Base-by-base conservation (phyloP, 64 coral and sea anemone species). In the Actinia tenebrosa region DNA sequence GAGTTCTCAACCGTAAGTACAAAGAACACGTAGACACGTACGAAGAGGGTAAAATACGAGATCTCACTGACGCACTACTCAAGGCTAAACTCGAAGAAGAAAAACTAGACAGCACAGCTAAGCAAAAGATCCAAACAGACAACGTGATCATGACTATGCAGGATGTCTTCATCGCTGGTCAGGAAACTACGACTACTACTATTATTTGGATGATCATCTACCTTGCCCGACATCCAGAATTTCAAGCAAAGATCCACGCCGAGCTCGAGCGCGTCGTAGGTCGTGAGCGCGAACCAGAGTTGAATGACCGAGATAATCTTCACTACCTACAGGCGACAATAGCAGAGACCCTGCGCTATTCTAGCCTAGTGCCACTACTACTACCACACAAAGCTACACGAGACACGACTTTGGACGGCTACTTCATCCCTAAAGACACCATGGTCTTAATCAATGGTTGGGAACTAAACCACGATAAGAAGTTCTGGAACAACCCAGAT, bases 11-110 rank as follows among this genome's bases (percentile, higher is more conserved):
- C 44, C 58, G 22, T 15, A 95, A 88, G 64, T 95, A 92, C 26
- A 60, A 17, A 27, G 75, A 95, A 23, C 93, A 95, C 84, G 86
- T 78, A 45, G 43, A 82, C 45, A 89, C 82, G 1, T 95, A 88
- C 55, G 27, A 86, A 13, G 62, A 87, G 7, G 86, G 56, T 9
- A 30, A 53, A 14, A 75, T 90, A 7, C 47, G 88, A 20, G 93
- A 92, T 64, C 45, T 95, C 77, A 95, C 90, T 3, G 93, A 95
- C 60, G 89, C 93, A 15, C 88, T 95, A 8, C 45, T 95, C 22
- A 91, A 95, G 44, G 90, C 90, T 16, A 18, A 61, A 16, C 89
- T 86, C 20, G 84, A 86, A 10, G 75, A 81, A 53, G 26, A 83
- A 44, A 53, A 87, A 83, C 77, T 86, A 15, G 62, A 84, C 20